Conservation (phyloP, 2,113 vertebrate species). For the Nyctibius bracteatus region DNA sequence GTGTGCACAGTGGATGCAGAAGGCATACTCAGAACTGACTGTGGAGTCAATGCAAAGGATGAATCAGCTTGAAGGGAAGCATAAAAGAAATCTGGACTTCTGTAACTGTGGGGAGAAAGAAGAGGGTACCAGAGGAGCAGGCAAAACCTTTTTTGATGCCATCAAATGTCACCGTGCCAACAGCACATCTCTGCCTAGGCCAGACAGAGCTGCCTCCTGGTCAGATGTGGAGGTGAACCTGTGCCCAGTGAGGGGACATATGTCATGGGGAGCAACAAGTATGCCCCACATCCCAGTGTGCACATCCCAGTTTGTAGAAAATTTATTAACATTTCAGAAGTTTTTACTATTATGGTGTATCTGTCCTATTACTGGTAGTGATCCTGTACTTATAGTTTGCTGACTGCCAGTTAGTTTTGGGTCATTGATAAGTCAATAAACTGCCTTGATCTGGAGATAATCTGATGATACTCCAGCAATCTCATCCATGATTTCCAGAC, state of each 20-base stretch:
- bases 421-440: neutral
- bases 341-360: neutral
- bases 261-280: fast-evolving
- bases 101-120: neutral
- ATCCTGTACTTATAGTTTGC: neutral
- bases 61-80: neutral
- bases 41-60: neutral
- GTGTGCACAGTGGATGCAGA: neutral
- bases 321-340: neutral
- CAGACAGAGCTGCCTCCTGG: neutral
- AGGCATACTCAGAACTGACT: neutral
- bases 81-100: neutral
- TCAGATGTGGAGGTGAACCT: neutral
- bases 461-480: neutral
- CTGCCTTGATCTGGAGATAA: neutral
- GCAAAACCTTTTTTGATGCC: neutral
- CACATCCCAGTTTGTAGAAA: neutral
- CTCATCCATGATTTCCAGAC: neutral
- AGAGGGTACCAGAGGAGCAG: neutral
- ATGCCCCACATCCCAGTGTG: neutral
- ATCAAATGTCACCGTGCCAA: neutral
- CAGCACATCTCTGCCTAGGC: neutral
- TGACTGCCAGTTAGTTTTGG: neutral
- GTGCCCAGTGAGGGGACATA: neutral
- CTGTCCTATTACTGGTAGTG: neutral